Evolutionary conservation across 64 coral and sea anemone genomes (phyloP).

Genomic region (Hydrozoanthus tunicans): DNA sequence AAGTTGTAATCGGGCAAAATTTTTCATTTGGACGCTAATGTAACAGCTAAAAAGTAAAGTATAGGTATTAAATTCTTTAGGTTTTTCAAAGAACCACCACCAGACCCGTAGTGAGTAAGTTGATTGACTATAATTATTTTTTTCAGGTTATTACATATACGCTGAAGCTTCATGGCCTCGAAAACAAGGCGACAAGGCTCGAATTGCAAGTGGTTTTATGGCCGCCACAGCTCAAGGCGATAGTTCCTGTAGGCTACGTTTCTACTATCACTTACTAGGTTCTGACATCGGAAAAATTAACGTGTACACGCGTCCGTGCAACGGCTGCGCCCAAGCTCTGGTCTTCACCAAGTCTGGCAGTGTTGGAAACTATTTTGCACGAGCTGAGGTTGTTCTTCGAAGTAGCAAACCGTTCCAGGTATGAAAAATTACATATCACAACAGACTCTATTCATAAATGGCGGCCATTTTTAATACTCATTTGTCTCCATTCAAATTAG

Average conservation of each 20-base stretch:
- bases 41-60: no score
- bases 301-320: constrained; percentile 89
- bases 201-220: constrained; percentile 79
- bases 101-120: neutral
- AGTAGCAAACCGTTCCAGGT: constrained; percentile 93
- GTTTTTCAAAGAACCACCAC: no score
- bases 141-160: constrained; percentile 85
- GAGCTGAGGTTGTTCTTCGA: constrained; percentile 76
- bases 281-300: constrained; percentile 84
- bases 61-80: no score
- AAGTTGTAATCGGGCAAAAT: no score
- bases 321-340: constrained; percentile 81
- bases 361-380: constrained; percentile 90
- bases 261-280: constrained; percentile 96
- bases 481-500: no score
- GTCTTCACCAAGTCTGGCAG: constrained; percentile 71
- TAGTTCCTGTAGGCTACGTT: constrained; percentile 63
- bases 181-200: constrained; percentile 85
- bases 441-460: no score
- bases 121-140: neutral
- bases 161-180: constrained; percentile 88
- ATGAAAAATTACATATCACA: neutral
- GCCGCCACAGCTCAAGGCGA: constrained; percentile 34
- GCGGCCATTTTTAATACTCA: no score
- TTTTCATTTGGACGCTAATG: no score